Evolutionary conservation across 1,140 invertebrate genomes (phyloP).

Genomic region (Pseudomyrmex dendroicus): DNA sequence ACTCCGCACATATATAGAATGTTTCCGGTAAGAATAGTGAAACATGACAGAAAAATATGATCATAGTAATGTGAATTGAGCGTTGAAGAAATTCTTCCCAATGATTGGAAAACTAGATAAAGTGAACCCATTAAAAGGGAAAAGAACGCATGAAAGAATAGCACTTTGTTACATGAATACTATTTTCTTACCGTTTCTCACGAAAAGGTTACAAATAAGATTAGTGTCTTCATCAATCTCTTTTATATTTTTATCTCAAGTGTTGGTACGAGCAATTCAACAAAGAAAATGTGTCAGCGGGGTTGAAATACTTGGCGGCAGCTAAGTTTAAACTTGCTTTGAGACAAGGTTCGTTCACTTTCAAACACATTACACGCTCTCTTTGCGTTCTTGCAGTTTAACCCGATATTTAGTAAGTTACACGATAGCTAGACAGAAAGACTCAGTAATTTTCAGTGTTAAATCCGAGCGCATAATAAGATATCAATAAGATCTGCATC

Average conservation of each 20-base stretch:
- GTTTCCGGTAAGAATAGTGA: slow-evolving; percentile 17
- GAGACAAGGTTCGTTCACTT: slow-evolving; percentile 1
- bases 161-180: slow-evolving; percentile 57
- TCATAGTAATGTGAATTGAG: slow-evolving; percentile 60
- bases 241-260: slow-evolving; percentile 31
- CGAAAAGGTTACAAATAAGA: slow-evolving; percentile 52
- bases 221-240: slow-evolving; percentile 26
- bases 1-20: not conserved
- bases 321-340: slow-evolving; percentile 29
- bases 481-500: slow-evolving; percentile 39
- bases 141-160: not conserved
- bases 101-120: slow-evolving; percentile 63
- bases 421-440: slow-evolving; percentile 1
- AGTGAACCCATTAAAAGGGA: not conserved
- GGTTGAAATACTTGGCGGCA: not conserved
- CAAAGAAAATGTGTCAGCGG: not conserved
- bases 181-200: slow-evolving; percentile 37
- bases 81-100: slow-evolving; percentile 62
- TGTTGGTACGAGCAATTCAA: not conserved
- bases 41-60: slow-evolving; percentile 60
- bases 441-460: slow-evolving; percentile 20
- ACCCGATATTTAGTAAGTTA: slow-evolving; percentile 10
- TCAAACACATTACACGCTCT: slow-evolving; percentile 16
- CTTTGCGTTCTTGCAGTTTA: not conserved
- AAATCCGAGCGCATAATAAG: slow-evolving; percentile 44